Base-by-base conservation (phyloP, 2,888 invertebrate species). In the Cinara cedri region DNA sequence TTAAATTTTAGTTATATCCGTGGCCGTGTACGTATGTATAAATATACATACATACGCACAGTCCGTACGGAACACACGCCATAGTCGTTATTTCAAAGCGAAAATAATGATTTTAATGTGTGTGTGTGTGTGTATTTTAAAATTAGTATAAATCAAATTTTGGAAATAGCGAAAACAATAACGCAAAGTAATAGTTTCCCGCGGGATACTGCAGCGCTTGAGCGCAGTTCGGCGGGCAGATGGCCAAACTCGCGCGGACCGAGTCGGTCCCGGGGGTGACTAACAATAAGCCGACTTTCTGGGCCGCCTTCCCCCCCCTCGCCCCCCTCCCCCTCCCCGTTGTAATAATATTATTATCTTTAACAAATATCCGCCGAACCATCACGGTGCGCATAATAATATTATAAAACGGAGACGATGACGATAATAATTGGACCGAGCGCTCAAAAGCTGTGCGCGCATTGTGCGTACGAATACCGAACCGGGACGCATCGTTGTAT, bases 121-220 rank as follows among this genome's bases (percentile, higher is more conserved):
- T 6, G 6, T 34, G 3, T 34, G n/a, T n/a, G n/a, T n/a, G n/a
- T 14, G 24, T 14, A 14, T 42, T 16, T 55, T 42, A 14, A 16
- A 55, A 10, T 42, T 55, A 55, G 11, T 44, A 10, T 16, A 71
- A 44, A 71, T 44, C 9, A n/a, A 24, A 57, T 24, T 26, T 60
- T 11, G 65, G 65, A 24, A 24, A n/a, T 46, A 44, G 44, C 24
- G 24, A 57, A 57, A 71, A 57, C n/a, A 44, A 57, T 57, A 44
- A 44, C 55, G 11, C 55, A 44, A 71, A 57, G 44, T 44, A n/a
- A 55, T 71, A 10, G 16, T 16, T 16, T 71, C 21, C 16, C 21
- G 21, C 24, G 44, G 24, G n/a, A 24, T 3, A 34, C 34, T 34
- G 34, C 34, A 4, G 34, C 34, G 6, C 44, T 13, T 57, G 16